A percentile compares a stretch with the other conserved stretches of the same genome.
phyloP scores from a whole-genome alignment of 2,888 invertebrate genomes.

The Hemaris fuciformis region DNA sequence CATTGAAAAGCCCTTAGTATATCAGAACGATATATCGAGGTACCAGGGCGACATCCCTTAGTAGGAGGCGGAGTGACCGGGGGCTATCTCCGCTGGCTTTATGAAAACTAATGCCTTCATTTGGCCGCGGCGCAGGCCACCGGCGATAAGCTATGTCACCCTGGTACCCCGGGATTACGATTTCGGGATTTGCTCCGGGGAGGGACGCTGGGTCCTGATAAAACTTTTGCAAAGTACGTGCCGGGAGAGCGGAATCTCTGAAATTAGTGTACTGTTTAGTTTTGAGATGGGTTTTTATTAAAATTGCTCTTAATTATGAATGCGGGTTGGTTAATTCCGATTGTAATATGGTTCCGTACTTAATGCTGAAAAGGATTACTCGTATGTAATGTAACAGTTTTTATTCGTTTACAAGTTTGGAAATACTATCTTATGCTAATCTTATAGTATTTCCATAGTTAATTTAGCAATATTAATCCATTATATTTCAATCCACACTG shows the following conservation, averaged over 20 bases:
- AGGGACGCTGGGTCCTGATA: slow-evolving; percentile 46
- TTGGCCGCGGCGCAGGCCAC: slow-evolving; percentile 67
- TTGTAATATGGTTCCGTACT: neutral
- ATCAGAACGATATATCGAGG: slow-evolving; percentile 57
- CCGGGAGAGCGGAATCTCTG: slow-evolving; percentile 8
- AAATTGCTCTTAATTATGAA: neutral
- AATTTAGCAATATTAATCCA: too few species aligned
- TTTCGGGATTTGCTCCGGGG: slow-evolving; percentile 54
- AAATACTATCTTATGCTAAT: too few species aligned
- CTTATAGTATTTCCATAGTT: too few species aligned
- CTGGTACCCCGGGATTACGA: slow-evolving; percentile 73
- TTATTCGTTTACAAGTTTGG: too few species aligned
- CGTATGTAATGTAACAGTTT: neutral
- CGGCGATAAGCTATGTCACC: slow-evolving; percentile 75
- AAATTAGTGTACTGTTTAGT: slow-evolving; percentile 4
- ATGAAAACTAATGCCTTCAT: slow-evolving; percentile 81
- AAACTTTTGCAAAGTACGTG: slow-evolving; percentile 60
- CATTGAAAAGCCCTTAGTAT: slow-evolving; percentile 35
- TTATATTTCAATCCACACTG: too few species aligned
- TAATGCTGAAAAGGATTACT: neutral
- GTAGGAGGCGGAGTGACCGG: slow-evolving; percentile 54
- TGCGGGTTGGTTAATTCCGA: neutral
- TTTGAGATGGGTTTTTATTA: slow-evolving; percentile 8
- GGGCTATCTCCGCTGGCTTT: slow-evolving; percentile 72
- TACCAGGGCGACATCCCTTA: slow-evolving; percentile 54